These are phyloP conservation scores for Pomatorhinus ruficollis DNA, from an alignment of 2,113 vertebrate species.

Conservation along the genomic window DNA sequence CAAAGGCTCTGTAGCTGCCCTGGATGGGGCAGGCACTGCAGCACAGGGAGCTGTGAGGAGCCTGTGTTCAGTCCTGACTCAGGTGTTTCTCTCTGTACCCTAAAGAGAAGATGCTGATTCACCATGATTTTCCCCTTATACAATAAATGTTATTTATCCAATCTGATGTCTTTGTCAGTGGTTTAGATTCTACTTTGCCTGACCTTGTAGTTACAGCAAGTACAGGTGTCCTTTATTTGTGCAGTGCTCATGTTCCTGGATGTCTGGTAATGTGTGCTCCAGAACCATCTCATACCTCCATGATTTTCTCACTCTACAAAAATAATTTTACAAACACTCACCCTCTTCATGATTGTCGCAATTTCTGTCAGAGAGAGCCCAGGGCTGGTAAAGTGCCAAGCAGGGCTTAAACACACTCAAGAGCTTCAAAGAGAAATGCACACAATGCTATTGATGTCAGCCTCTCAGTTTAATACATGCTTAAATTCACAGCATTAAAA, in stretches of 20 bases:
- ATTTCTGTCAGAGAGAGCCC: slow-evolving; percentile 41
- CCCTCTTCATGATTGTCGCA: background rate
- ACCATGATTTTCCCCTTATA: background rate
- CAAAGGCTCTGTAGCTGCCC: background rate
- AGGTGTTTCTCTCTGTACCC: background rate
- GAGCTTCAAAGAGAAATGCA: slow-evolving; percentile 62
- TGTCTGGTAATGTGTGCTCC: background rate
- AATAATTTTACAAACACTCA: slow-evolving; percentile 16
- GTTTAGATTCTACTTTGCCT: background rate
- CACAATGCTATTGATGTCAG: slow-evolving; percentile 59
- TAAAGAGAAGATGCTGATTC: background rate
- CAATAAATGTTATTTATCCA: background rate
- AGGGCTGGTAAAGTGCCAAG: slow-evolving; percentile 51
- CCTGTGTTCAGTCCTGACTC: background rate
- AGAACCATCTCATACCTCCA: background rate
- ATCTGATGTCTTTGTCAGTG: background rate
- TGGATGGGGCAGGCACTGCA: background rate
- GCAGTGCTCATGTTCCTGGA: background rate
- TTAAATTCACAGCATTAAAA: slow-evolving; percentile 61
- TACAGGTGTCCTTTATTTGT: background rate
- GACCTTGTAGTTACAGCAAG: background rate
- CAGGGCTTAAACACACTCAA: slow-evolving; percentile 37
- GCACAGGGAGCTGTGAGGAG: background rate
- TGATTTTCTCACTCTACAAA: background rate
- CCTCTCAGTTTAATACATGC: slow-evolving; percentile 44